Evolutionary conservation across 2,888 invertebrate genomes (phyloP).

Genomic region (Temnothorax rugatulus): DNA sequence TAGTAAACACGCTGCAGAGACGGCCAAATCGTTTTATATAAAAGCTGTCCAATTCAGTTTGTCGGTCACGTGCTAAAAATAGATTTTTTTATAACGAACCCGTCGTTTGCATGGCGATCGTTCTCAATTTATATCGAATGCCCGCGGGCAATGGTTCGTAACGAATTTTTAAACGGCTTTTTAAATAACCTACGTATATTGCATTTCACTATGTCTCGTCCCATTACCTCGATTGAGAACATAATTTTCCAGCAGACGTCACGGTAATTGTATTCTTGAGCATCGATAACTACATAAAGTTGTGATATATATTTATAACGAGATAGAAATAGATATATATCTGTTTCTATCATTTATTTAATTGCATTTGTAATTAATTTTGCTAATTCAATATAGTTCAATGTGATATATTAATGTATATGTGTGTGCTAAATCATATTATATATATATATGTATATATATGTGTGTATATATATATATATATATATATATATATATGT

Average conservation of each 20-base stretch:
- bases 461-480: too few species aligned
- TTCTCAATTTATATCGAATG: conserved; percentile 45
- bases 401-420: not conserved
- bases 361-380: not conserved
- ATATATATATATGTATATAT: not conserved
- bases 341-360: not conserved
- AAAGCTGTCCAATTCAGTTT: conserved; percentile 41
- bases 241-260: conserved; percentile 16
- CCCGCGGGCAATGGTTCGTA: conserved; percentile 44
- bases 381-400: not conserved
- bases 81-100: conserved; percentile 31
- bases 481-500: too few species aligned
- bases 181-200: conserved; percentile 41
- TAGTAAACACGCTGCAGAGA: not conserved
- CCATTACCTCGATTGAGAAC: conserved; percentile 5
- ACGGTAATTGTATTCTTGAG: not conserved
- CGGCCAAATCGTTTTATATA: conserved; percentile 3
- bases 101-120: conserved; percentile 39
- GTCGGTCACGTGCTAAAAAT: conserved; percentile 41
- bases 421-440: not conserved
- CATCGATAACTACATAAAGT: not conserved
- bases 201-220: conserved; percentile 4
- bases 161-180: conserved; percentile 47
- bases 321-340: not conserved
- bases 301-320: not conserved